A percentile compares a stretch with the other conserved stretches of the same genome.
Conservation (phyloP, 2,888 invertebrate genomes). For the Polyploca ridens region DNA sequence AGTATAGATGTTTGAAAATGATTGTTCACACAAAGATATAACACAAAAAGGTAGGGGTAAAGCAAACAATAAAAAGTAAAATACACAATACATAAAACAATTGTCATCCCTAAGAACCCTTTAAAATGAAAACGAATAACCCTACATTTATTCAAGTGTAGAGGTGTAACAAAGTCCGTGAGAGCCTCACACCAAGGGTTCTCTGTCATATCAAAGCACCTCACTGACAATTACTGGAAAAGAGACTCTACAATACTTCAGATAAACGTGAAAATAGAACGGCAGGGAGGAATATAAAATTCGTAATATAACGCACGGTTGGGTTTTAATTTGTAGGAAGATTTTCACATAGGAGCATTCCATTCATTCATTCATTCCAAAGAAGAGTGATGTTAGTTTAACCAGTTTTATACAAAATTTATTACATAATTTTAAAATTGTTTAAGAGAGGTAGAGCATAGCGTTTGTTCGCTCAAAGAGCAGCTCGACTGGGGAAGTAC, state of each 20-base stretch:
- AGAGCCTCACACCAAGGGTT: constrained; percentile 22
- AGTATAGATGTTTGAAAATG: neutral
- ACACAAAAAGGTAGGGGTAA: too few species aligned
- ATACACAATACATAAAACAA: constrained; percentile 13
- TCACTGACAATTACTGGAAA: constrained; percentile 14
- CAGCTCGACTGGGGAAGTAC: too few species aligned
- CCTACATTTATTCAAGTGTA: constrained; percentile 29
- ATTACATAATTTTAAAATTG: too few species aligned
- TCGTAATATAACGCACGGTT: constrained; percentile 4
- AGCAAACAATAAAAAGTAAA: neutral
- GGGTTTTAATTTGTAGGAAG: constrained; percentile 4
- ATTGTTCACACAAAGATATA: neutral
- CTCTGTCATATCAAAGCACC: constrained; percentile 22
- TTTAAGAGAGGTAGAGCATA: too few species aligned
- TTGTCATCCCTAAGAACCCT: constrained; percentile 22
- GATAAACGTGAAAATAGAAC: constrained; percentile 5
- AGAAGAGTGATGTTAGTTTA: neutral
- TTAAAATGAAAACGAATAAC: constrained; percentile 20
- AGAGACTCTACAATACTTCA: neutral
- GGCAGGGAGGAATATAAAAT: neutral
- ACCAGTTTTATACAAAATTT: neutral
- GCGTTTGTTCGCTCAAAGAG: too few species aligned
- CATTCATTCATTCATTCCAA: neutral
- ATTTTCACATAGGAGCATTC: neutral
- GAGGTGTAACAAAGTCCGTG: constrained; percentile 20